Percentiles rank a stretch among this genome's conserved stretches.
phyloP scores from a whole-genome alignment of 2,797 vertebrate genomes.

The Darevskia mixta region DNA sequence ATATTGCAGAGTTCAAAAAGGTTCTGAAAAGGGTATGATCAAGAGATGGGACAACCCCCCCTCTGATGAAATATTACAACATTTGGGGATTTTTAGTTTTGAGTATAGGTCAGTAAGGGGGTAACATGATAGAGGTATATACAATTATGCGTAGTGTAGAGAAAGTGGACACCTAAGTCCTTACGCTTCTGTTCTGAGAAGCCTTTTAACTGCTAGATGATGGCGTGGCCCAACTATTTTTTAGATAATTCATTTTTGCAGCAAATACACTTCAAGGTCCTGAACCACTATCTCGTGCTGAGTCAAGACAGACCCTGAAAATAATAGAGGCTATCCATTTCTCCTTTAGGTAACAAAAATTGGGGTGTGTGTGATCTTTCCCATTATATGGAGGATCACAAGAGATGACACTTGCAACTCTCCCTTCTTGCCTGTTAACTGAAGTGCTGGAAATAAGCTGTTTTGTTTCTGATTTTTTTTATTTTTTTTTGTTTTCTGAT shows the following conservation, averaged over 20 bases:
- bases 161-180: too few relatives aligned
- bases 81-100: too few relatives aligned
- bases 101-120: too few relatives aligned
- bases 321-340: not conserved
- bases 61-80: too few relatives aligned
- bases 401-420: not conserved
- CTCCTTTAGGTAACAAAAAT: not conserved
- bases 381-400: not conserved
- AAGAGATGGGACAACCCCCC: too few relatives aligned
- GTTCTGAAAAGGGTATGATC: too few relatives aligned
- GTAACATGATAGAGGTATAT: too few relatives aligned
- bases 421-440: not conserved
- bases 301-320: not conserved
- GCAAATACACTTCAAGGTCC: not conserved
- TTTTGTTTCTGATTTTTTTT: conserved; percentile 2
- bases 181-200: not conserved
- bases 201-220: not conserved
- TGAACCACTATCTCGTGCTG: not conserved
- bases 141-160: too few relatives aligned
- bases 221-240: not conserved
- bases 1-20: too few relatives aligned
- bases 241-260: not conserved
- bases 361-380: too few relatives aligned
- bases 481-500: conserved; percentile 3
- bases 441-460: conserved; percentile 1